Percentiles rank a stretch among this genome's conserved stretches.
Conservation (phyloP, 2,113 vertebrate species). For the Chloroceryle aenea region DNA sequence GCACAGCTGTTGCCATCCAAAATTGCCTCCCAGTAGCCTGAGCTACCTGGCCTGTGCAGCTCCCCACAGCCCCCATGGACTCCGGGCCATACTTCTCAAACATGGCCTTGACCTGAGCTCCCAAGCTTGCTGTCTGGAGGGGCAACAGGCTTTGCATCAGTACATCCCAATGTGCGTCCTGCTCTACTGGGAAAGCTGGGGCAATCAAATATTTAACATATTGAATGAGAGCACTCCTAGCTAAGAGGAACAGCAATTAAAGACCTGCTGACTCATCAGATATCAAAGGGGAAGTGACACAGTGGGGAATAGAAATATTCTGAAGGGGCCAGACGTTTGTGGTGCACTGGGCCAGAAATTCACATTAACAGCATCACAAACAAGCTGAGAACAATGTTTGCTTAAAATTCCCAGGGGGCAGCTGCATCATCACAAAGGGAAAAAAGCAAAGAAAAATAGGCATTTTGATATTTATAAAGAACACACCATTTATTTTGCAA, state of each 20-base stretch:
- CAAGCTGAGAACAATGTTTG: constrained; percentile 10
- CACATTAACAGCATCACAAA: constrained; percentile 21
- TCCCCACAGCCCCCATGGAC: fast-evolving
- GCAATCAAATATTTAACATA: constrained; percentile 58
- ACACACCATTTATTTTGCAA: background rate
- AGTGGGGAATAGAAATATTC: background rate
- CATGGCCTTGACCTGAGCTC: background rate
- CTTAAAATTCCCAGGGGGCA: background rate
- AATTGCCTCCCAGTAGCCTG: background rate
- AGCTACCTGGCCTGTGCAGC: background rate
- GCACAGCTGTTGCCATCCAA: background rate
- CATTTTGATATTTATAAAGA: background rate
- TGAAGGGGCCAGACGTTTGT: background rate
- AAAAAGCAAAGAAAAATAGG: background rate
- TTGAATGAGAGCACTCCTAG: background rate
- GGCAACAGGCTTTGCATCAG: background rate
- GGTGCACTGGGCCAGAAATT: background rate
- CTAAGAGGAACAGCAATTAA: constrained; percentile 49
- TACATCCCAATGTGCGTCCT: background rate
- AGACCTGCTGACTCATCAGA: constrained; percentile 47
- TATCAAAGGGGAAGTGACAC: constrained; percentile 5
- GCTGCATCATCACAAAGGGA: background rate
- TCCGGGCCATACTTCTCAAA: background rate
- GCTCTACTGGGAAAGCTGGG: background rate
- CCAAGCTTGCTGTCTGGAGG: background rate